phyloP scores from a whole-genome alignment of 2,113 vertebrate genomes.

The Forbesichthys agassizii region DNA sequence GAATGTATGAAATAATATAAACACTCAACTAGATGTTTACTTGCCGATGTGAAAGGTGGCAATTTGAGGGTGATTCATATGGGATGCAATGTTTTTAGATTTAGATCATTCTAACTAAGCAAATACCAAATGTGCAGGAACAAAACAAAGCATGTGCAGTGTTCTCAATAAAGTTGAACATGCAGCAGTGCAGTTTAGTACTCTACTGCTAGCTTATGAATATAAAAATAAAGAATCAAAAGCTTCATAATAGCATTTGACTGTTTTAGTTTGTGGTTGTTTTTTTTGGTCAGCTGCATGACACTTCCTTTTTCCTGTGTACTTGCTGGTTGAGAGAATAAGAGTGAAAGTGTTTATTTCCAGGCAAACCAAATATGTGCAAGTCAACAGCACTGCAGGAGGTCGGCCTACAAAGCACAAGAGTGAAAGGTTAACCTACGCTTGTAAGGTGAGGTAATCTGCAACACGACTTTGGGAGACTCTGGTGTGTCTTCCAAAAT shows the following conservation, averaged over 20 bases:
- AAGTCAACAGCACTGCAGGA: too few species aligned
- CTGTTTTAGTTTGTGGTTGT: not conserved
- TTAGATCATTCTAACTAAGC: not conserved
- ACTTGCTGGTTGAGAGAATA: constrained; percentile 43
- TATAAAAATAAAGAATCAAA: too few species aligned
- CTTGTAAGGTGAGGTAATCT: constrained; percentile 56
- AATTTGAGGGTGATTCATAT: too few species aligned
- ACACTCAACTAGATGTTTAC: too few species aligned
- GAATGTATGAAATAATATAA: not conserved
- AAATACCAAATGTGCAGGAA: not conserved
- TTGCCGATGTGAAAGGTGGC: too few species aligned
- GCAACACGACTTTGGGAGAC: constrained; percentile 46
- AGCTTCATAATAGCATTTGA: too few species aligned
- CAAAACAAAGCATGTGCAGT: not conserved
- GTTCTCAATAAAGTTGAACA: too few species aligned
- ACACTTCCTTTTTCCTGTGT: constrained; percentile 65
- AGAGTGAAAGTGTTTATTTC: constrained; percentile 29
- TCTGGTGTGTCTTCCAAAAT: constrained; percentile 41
- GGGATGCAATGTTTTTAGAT: too few species aligned
- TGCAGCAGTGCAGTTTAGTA: too few species aligned
- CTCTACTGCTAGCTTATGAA: too few species aligned
- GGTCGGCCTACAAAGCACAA: too few species aligned
- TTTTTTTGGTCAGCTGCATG: constrained; percentile 45
- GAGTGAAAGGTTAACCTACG: constrained; percentile 55
- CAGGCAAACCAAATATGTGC: not conserved